Evolutionary conservation across 2,888 invertebrate genomes (phyloP).

Genomic region (Drosophila mimetica): DNA sequence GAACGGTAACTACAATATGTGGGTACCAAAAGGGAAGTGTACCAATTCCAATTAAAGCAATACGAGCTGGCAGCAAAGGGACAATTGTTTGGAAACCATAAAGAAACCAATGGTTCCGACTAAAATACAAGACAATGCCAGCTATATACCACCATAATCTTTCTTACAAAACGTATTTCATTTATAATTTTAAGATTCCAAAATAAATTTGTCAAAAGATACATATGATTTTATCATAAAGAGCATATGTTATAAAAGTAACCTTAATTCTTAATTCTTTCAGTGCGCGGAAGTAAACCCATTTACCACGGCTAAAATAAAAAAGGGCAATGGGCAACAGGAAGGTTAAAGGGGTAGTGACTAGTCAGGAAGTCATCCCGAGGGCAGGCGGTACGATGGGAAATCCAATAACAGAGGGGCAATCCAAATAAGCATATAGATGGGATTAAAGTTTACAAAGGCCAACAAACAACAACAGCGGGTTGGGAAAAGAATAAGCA

Average conservation of each 20-base stretch:
- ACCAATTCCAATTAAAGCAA: conserved; percentile 71
- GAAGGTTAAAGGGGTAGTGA: conserved; percentile 39
- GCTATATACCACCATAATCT: no score
- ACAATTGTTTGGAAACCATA: background rate
- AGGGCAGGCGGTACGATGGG: conserved; percentile 33
- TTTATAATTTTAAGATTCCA: no score
- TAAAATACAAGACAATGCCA: no score
- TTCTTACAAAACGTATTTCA: no score
- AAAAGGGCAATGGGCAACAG: conserved; percentile 1
- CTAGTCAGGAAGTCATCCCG: conserved; percentile 51
- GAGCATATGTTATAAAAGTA: no score
- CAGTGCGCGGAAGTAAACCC: background rate
- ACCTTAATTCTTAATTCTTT: background rate
- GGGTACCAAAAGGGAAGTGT: conserved; percentile 64
- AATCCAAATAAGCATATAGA: conserved; percentile 54
- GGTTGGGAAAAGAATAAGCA: background rate
- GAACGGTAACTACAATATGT: conserved; percentile 57
- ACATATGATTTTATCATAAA: no score
- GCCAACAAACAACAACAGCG: conserved; percentile 21
- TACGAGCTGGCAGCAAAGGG: conserved; percentile 13
- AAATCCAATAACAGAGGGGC: conserved; percentile 36
- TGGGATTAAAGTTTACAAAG: conserved; percentile 59
- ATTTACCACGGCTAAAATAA: background rate
- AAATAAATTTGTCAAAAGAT: no score
- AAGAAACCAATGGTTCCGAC: background rate